Percentiles rank a stretch among this genome's conserved stretches.
Conservation (phyloP, 2,113 vertebrate species). For the Phyllostomus hastatus region DNA sequence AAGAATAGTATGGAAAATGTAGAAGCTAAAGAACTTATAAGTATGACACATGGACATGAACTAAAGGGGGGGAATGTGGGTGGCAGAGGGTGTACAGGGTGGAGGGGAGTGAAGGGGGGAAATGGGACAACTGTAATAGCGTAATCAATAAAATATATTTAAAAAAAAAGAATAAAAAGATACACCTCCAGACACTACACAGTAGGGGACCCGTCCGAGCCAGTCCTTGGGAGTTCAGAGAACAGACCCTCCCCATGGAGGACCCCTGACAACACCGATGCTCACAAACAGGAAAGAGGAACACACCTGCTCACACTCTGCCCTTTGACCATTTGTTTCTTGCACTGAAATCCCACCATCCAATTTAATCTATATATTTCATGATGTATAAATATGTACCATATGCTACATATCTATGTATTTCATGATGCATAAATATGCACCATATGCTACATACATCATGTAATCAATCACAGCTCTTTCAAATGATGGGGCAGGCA, state of each 20-base stretch:
- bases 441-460: not conserved
- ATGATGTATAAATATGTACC: not conserved
- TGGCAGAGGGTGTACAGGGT: no score
- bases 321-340: not conserved
- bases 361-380: not conserved
- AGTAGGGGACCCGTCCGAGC: not conserved
- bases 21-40: no score
- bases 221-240: not conserved
- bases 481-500: not conserved
- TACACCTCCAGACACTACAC: not conserved
- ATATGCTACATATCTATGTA: no score
- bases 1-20: no score
- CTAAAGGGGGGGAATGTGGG: no score
- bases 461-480: not conserved
- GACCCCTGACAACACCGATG: not conserved
- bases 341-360: not conserved
- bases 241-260: not conserved
- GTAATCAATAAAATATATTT: no score
- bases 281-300: not conserved
- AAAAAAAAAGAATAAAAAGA: not conserved
- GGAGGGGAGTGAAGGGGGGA: no score
- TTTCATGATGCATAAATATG: not conserved
- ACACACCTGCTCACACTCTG: fast-evolving
- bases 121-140: no score
- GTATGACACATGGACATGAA: no score